phyloP scores from a whole-genome alignment of 2,888 invertebrate genomes.

The Ennomos fuscantarius region DNA sequence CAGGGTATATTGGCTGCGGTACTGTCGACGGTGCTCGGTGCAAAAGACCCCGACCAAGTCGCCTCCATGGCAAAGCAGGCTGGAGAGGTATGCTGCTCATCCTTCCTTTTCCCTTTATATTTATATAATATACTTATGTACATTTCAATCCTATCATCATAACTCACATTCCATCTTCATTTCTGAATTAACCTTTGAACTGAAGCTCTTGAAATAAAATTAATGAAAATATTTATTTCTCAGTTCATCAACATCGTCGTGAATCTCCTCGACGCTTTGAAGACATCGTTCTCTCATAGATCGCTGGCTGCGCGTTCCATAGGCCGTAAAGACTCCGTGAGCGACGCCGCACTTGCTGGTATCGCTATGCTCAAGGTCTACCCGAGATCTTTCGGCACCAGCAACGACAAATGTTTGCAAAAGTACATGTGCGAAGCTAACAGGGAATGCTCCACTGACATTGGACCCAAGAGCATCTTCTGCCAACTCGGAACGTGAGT shows the following conservation, averaged over 20 bases:
- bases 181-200: neutral
- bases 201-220: neutral
- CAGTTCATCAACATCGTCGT: slow-evolving; percentile 97
- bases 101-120: slow-evolving; percentile 70
- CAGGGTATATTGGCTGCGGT: slow-evolving; percentile 97
- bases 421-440: slow-evolving; percentile 96
- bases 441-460: slow-evolving; percentile 92
- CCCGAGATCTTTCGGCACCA: slow-evolving; percentile 90
- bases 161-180: neutral
- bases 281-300: slow-evolving; percentile 96
- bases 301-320: slow-evolving; percentile 93
- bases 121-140: slow-evolving; percentile 28
- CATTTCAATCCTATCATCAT: slow-evolving; percentile 12
- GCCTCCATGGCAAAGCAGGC: slow-evolving; percentile 97
- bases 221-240: slow-evolving; percentile 13
- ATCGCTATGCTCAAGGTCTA: slow-evolving; percentile 96
- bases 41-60: slow-evolving; percentile 96
- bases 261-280: slow-evolving; percentile 95
- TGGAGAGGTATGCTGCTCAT: slow-evolving; percentile 93
- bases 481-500: slow-evolving; percentile 97
- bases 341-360: slow-evolving; percentile 95
- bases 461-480: slow-evolving; percentile 93
- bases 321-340: slow-evolving; percentile 94
- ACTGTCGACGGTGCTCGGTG: slow-evolving; percentile 95
- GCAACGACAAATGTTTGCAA: slow-evolving; percentile 93